These are phyloP conservation scores for Galeopterus variegatus DNA, from an alignment of 2,113 vertebrate genomes.

Conservation along the genomic window DNA sequence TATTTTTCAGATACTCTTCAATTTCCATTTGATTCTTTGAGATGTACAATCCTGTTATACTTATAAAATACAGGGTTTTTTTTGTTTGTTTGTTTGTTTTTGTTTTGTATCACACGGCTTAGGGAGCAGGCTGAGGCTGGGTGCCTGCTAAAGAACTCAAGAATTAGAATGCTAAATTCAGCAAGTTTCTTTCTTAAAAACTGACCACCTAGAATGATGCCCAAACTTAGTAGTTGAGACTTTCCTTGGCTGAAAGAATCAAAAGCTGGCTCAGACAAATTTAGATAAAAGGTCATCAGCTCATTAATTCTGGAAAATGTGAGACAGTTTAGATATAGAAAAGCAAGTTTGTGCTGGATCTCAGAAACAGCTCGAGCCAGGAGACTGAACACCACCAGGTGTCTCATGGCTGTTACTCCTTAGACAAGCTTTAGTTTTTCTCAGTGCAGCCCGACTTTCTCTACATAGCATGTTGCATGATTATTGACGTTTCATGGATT, in stretches of 20 bases:
- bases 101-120: neutral
- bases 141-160: too few relatives aligned
- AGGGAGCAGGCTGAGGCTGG: too few relatives aligned
- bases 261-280: neutral
- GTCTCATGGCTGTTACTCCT: neutral
- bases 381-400: neutral
- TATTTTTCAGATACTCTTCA: neutral
- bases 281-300: neutral
- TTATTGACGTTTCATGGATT: neutral
- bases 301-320: neutral
- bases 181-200: neutral
- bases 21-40: neutral
- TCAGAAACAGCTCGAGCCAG: neutral
- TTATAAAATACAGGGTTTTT: neutral
- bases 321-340: neutral
- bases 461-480: too few relatives aligned
- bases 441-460: neutral
- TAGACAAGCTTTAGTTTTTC: neutral
- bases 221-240: neutral
- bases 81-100: too few relatives aligned
- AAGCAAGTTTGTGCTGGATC: neutral
- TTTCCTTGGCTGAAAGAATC: neutral
- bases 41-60: neutral
- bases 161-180: neutral
- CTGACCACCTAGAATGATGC: neutral